phyloP scores from a whole-genome alignment of 2,888 invertebrate genomes.

The Idaea aversata region DNA sequence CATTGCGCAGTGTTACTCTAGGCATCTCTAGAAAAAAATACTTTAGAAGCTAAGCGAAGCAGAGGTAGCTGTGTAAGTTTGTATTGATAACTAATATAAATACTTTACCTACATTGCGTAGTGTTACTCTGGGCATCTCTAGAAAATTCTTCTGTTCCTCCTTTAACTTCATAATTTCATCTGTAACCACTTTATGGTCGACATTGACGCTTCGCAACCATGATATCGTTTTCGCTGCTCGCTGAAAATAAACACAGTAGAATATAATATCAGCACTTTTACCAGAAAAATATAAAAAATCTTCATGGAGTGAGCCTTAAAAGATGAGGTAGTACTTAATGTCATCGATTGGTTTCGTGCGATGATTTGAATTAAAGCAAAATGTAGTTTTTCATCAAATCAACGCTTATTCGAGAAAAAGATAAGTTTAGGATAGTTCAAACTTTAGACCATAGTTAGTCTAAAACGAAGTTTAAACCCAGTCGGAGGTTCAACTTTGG shows the following conservation, averaged over 20 bases:
- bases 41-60: no score
- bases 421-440: no score
- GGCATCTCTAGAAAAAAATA: slow-evolving; percentile 34
- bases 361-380: no score
- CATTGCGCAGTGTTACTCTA: slow-evolving; percentile 45
- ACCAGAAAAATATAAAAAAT: not conserved
- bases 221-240: slow-evolving; percentile 52
- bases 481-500: no score
- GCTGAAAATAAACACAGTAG: slow-evolving; percentile 35
- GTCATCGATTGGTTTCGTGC: no score
- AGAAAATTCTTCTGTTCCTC: slow-evolving; percentile 48
- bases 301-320: no score
- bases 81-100: slow-evolving; percentile 8
- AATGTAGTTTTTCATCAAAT: no score
- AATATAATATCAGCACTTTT: not conserved
- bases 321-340: no score
- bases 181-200: slow-evolving; percentile 39
- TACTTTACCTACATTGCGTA: slow-evolving; percentile 58
- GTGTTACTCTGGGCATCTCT: slow-evolving; percentile 41
- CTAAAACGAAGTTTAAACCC: no score
- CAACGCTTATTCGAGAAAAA: no score
- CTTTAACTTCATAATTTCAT: slow-evolving; percentile 48
- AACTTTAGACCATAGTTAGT: no score
- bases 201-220: slow-evolving; percentile 48
- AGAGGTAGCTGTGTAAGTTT: not conserved